A percentile compares a stretch with the other conserved stretches of the same genome.
Conservation (phyloP, 2,113 vertebrate genomes). For the Cyanoderma ruficeps region DNA sequence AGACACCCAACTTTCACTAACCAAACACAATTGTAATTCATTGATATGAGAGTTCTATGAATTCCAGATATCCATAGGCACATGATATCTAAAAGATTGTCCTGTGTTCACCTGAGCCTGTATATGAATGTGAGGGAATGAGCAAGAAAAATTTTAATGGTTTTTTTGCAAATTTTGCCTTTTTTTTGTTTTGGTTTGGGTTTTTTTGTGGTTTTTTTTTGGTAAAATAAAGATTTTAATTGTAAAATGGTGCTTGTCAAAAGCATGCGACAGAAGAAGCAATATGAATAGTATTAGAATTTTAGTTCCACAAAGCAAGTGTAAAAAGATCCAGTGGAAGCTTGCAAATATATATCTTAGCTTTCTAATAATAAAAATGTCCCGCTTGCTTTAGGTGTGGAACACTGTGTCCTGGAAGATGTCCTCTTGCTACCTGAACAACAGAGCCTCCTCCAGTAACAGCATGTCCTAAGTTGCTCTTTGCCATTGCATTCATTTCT, state of each 20-base stretch:
- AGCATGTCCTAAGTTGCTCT: background rate
- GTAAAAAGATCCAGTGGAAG: background rate
- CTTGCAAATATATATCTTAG: background rate
- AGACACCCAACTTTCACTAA: background rate
- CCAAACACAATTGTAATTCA: background rate
- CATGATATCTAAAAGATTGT: background rate
- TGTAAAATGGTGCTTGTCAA: background rate
- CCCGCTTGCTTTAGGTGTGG: background rate
- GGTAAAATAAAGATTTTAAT: background rate
- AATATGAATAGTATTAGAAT: background rate
- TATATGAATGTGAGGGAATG: background rate
- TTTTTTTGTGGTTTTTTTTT: no score
- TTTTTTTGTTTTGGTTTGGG: background rate
- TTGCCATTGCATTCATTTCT: background rate
- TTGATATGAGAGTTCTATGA: background rate
- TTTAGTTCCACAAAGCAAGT: background rate
- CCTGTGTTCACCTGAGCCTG: accelerated
- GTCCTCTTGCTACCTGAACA: background rate
- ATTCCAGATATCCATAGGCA: background rate
- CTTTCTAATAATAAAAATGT: conserved; percentile 29
- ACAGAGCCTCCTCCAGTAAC: background rate
- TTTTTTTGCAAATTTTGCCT: background rate
- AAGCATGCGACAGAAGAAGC: background rate
- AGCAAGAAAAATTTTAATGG: background rate
- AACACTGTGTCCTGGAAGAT: background rate